Percentiles rank a stretch among this genome's conserved stretches.
phyloP scores from a whole-genome alignment of 2,797 vertebrate species.

The Pogoniulus pusillus region DNA sequence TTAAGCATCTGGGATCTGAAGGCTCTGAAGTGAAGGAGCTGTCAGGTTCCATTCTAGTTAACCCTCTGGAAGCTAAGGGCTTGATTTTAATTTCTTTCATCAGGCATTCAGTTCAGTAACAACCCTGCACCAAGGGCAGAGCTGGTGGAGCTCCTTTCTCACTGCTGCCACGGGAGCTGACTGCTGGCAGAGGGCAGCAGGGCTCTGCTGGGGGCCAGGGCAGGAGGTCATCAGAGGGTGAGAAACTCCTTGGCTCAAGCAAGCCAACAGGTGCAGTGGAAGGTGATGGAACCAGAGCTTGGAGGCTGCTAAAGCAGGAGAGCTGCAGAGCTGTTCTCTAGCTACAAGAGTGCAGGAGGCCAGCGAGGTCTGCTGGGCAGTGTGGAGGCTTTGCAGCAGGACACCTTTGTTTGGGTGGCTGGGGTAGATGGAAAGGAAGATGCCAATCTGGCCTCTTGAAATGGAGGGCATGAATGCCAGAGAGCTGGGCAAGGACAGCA shows the following conservation, averaged over 20 bases:
- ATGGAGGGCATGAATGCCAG: background rate
- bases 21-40: conserved; percentile 9
- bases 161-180: background rate
- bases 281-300: background rate
- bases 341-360: background rate
- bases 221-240: background rate
- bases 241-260: background rate
- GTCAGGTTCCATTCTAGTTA: conserved; percentile 40
- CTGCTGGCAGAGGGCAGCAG: background rate
- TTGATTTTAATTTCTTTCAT: conserved; percentile 28
- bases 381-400: background rate
- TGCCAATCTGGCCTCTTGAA: background rate
- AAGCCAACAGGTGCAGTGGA: background rate
- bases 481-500: background rate
- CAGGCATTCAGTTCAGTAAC: background rate
- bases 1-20: conserved; percentile 53
- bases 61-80: background rate
- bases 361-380: background rate
- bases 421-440: background rate
- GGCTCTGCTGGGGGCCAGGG: background rate
- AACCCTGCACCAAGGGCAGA: background rate
- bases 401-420: background rate
- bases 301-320: background rate
- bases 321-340: background rate
- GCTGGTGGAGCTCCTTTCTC: background rate